These are phyloP conservation scores for Gymnodraco acuticeps DNA, from an alignment of 2,797 vertebrate genomes.

Conservation along the genomic window DNA sequence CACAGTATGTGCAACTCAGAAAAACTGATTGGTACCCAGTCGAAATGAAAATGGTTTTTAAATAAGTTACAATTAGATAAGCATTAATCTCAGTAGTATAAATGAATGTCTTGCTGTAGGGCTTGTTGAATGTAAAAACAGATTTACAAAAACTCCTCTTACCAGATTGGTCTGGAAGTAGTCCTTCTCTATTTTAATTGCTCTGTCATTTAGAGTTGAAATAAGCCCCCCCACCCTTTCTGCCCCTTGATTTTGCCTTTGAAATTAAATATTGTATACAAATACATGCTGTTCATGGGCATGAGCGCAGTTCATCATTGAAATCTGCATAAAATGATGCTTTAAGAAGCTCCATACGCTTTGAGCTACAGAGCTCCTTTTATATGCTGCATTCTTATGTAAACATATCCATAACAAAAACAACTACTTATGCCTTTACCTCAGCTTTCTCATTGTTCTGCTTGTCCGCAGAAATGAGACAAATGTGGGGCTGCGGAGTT, in stretches of 20 bases:
- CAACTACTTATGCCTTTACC: slow-evolving; percentile 75
- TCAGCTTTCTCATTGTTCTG: slow-evolving; percentile 72
- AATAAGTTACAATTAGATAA: slow-evolving; percentile 94
- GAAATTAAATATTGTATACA: slow-evolving; percentile 86
- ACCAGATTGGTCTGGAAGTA: slow-evolving; percentile 86
- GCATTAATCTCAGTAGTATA: slow-evolving; percentile 91
- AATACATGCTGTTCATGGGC: slow-evolving; percentile 81
- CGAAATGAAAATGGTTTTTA: slow-evolving; percentile 91
- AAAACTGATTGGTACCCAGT: slow-evolving; percentile 89
- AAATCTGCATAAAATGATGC: slow-evolving; percentile 84
- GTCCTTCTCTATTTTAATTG: slow-evolving; percentile 89
- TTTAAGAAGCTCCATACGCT: slow-evolving; percentile 79
- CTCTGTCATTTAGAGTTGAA: slow-evolving; percentile 87
- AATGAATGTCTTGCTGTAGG: slow-evolving; percentile 92
- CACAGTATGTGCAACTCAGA: slow-evolving; percentile 74
- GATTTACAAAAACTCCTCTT: slow-evolving; percentile 89
- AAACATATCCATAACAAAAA: slow-evolving; percentile 84
- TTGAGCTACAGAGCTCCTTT: slow-evolving; percentile 71
- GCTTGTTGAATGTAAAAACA: slow-evolving; percentile 91
- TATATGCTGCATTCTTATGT: slow-evolving; percentile 71
- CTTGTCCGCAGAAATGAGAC: slow-evolving; percentile 73
- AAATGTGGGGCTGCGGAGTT: slow-evolving; percentile 73
- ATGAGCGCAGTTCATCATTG: slow-evolving; percentile 77
- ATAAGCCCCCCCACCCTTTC: slow-evolving; percentile 66
- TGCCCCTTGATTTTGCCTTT: slow-evolving; percentile 83